Conservation (phyloP, 2,113 vertebrate genomes). For the Blennius ocellaris region DNA sequence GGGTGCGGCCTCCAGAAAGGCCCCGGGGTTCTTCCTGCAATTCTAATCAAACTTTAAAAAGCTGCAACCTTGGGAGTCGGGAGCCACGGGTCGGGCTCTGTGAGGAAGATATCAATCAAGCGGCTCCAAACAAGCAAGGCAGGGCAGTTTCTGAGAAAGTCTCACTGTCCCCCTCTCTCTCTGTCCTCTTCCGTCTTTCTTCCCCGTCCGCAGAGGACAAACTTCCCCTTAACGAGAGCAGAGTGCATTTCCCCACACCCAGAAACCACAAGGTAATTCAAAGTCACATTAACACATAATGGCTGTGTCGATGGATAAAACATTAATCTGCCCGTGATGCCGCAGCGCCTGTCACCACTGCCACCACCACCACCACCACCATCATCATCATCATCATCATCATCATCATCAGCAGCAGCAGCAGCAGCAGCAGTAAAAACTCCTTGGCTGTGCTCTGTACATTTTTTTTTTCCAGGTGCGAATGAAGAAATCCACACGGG, state of each 20-base stretch:
- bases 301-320: slow-evolving; percentile 57
- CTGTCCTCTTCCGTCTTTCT: slow-evolving; percentile 4
- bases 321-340: slow-evolving; percentile 63
- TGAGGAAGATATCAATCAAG: slow-evolving; percentile 78
- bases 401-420: too few species aligned
- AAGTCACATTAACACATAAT: slow-evolving; percentile 65
- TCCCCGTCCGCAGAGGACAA: slow-evolving; percentile 28
- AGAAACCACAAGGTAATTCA: slow-evolving; percentile 47
- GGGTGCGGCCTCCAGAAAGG: slow-evolving; percentile 46
- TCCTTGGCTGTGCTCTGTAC: too few species aligned
- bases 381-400: slow-evolving; percentile 57
- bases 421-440: too few species aligned
- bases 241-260: slow-evolving; percentile 31
- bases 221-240: slow-evolving; percentile 26
- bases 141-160: slow-evolving; percentile 48
- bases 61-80: slow-evolving; percentile 72
- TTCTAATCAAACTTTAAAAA: slow-evolving; percentile 78
- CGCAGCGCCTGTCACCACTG: slow-evolving; percentile 43
- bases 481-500: slow-evolving; percentile 53
- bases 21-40: slow-evolving; percentile 75
- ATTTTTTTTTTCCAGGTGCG: slow-evolving; percentile 42
- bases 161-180: slow-evolving; percentile 2
- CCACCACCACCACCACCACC: slow-evolving; percentile 28
- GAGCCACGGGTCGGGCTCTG: slow-evolving; percentile 47
- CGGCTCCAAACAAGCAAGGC: slow-evolving; percentile 66